Evolutionary conservation across 1,140 invertebrate genomes (phyloP), one percentile per base, ranked within the genome.

Genomic region (Pissodes strobi): DNA sequence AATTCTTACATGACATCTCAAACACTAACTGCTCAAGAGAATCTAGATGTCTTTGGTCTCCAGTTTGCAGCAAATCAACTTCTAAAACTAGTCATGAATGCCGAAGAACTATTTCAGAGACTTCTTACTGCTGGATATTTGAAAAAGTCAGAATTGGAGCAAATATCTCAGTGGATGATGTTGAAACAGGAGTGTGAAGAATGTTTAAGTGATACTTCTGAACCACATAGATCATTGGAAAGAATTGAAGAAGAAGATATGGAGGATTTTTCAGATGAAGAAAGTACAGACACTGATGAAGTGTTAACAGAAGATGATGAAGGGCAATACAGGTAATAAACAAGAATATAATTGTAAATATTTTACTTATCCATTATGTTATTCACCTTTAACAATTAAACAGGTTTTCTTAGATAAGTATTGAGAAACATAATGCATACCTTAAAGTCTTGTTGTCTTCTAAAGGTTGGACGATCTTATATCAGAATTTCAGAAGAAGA

Each of bases 111-210:
- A 9, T 90, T 92, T 73, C 86, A 88, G 69, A 90, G 88, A 80
- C 76, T 87, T 6, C 77, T 84, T 10, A 45, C 75, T 2, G 82
- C 76, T 19, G 87, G 88, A 66, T 78, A 82, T 25, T 75, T 92
- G 41, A 82, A 86, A 5, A 85, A 88, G 53, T 79, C 83, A 56
- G 87, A 90, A 72, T 83, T 86, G 67, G 88, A 89, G 72, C 89
- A 90, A 78, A 90, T 92, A n/a, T 89, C 90, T 73, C 87, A 91
- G 61, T 93, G 91, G 91, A 77, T 93, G 2, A 90, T 88, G 69
- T 81, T 92, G 64, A 92, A 92, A 76, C 89, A 91, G 64, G 90
- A 93, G 75, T 92, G 90, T 76, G 90, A 92, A 76, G 90, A 92
- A 68, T 92, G 90, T 72, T 84, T 92, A 19, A 87, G 85, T 70